Base-by-base conservation (phyloP, 2,888 invertebrate genomes). In the Rhogogaster chlorosoma region DNA sequence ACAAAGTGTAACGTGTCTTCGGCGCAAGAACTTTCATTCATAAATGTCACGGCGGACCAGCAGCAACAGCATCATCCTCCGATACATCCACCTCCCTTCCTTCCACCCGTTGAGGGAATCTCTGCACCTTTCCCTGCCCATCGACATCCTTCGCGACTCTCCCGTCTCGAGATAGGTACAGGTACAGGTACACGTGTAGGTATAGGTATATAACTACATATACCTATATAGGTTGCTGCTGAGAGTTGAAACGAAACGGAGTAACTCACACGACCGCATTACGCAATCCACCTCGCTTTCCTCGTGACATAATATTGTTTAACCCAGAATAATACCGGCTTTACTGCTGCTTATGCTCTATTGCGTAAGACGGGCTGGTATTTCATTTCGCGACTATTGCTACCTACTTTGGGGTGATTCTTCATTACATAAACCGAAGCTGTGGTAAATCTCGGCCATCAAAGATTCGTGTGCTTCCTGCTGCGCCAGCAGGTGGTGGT, bases 231-330 rank as follows among this genome's bases (percentile, higher is more conserved):
- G 26, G 22, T 29, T 6, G 26, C 18, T 18, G 73, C 26, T 18
- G 73, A 67, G 64, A 77, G 64, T 29, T 77, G 78, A 22, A 78
- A 61, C 84, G 84, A 78, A 53, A 77, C 77, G 83, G n/a, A 83
- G 67, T 45, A 61, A 67, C 84, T 80, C 84, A 77, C 84, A 82
- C 86, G 87, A 88, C 87, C 64, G 86, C 87, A 88, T 90, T 89
- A 90, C 91, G 88, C 89, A 89, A 90, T 89, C 87, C 89, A 86
- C 87, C 83, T 83, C 90, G 89, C 92, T 92, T 91, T 92, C 92
- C 91, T 91, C 89, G 90, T 92, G 92, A 92, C 91, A 92, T 92
- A 92, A 92, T 92, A 92, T 92, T 91, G 91, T 92, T 92, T 91
- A 92, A 92, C 91, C 90, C 90, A 90, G 91, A 92, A 92, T 92